Percentiles rank a stretch among this genome's conserved stretches.
phyloP scores from a whole-genome alignment of 1,140 invertebrate species.

The Pogonognathellus flavescens region DNA sequence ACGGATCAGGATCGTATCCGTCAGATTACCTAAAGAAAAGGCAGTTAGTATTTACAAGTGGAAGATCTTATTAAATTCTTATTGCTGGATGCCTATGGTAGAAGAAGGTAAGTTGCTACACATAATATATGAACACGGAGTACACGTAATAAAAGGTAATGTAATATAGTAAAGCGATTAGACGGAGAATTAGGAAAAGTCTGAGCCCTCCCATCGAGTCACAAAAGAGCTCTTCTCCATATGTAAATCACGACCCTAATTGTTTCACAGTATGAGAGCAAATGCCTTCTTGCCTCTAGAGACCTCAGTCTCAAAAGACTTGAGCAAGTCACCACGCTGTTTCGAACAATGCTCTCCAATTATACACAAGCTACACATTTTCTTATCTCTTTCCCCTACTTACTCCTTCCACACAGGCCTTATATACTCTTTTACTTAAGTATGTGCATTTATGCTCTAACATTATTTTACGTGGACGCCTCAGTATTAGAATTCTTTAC shows the following conservation, averaged over 20 bases:
- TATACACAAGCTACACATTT: neutral
- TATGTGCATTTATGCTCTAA: too few species aligned
- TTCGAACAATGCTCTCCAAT: conserved; percentile 38
- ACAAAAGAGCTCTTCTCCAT: conserved; percentile 53
- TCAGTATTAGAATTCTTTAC: too few species aligned
- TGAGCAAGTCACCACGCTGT: conserved; percentile 44
- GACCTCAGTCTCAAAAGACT: conserved; percentile 46
- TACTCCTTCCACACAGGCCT: too few species aligned
- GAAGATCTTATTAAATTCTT: too few species aligned
- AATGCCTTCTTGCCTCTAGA: conserved; percentile 40
- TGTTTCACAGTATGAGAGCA: conserved; percentile 57
- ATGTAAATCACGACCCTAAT: conserved; percentile 59
- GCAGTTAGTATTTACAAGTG: too few species aligned
- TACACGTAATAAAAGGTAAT: conserved; percentile 26
- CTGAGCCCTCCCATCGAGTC: conserved; percentile 46
- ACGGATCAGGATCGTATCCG: too few species aligned
- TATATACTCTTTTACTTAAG: too few species aligned
- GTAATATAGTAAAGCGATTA: conserved; percentile 28
- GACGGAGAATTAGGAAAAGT: conserved; percentile 45
- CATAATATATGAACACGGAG: neutral
- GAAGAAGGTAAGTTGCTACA: too few species aligned
- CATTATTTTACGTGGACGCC: too few species aligned
- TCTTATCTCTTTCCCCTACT: too few species aligned
- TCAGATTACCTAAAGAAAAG: too few species aligned
- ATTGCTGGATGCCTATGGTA: too few species aligned